Evolutionary conservation across 2,888 invertebrate genomes (phyloP), one percentile per base, ranked within the genome.

Genomic region (Parascotia fuliginaria): DNA sequence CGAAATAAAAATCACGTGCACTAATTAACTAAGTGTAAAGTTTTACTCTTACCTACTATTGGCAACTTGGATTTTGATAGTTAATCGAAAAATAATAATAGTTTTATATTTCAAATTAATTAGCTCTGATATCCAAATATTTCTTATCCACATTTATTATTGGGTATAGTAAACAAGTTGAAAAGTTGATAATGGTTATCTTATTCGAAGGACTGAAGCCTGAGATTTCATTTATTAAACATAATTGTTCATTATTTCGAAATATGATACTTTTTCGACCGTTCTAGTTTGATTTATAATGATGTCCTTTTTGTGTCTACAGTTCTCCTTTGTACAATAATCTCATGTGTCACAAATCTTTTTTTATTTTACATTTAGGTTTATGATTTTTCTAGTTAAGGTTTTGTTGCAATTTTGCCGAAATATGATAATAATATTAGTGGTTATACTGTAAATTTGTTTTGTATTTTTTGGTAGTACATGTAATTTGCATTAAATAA

Each of bases 221-320:
- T 41, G 43, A 31, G 47, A 70, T 71, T n/a, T n/a, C n/a, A n/a
- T n/a, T n/a, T n/a, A n/a, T n/a, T n/a, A n/a, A 61, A 62, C 56
- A 66, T 7, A 7, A 24, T 24, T 24, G 7, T 7, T 24, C 7
- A 65, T 71, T 66, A 70, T 70, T 65, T 57, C 31, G 56, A 37
- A 59, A 71, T 55, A 50, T 41, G 61, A 68, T 64, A 64, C 60
- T 19, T 52, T 55, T 60, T 62, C 45, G 44, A 7, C 3, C 13
- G 32, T 53, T 37, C 49, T 59, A 55, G 37, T 46, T 34, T 52
- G 9, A 19, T 24, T 39, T 48, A 34, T 31, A 53, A 48, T 45
- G 13, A 33, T 31, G 47, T 34, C 40, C 47, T 55, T 37, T 29
- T 33, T 37, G 27, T 42, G n/a, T 13, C 16, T 31, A 7, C 9